A percentile compares a stretch with the other conserved stretches of the same genome.
Conservation (phyloP, 1,140 invertebrate species). For the Drosophila prosaltans region DNA sequence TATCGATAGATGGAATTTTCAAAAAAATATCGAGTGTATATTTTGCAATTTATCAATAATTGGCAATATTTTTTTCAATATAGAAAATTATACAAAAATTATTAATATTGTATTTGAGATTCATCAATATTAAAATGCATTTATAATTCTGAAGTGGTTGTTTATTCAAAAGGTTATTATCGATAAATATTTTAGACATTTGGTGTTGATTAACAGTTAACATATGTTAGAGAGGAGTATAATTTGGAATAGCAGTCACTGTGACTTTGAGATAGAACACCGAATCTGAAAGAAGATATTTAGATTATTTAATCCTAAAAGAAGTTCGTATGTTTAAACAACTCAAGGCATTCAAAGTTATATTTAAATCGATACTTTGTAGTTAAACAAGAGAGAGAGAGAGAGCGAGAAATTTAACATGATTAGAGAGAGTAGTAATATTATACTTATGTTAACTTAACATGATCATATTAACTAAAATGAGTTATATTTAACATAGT, state of each 20-base stretch:
- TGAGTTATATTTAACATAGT: constrained; percentile 1
- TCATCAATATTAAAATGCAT: no score
- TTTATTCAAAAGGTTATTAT: neutral
- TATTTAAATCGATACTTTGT: no score
- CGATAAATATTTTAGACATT: neutral
- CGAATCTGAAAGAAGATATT: no score
- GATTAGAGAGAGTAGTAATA: neutral
- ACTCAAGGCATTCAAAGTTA: no score
- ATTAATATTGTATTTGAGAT: no score
- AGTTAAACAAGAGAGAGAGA: neutral
- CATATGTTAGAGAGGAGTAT: neutral
- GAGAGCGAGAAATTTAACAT: neutral
- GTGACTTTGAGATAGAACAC: neutral
- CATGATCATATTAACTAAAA: neutral
- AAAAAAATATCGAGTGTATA: neutral
- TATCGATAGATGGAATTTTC: constrained; percentile 1
- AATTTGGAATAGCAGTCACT: neutral
- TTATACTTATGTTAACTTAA: constrained; percentile 6
- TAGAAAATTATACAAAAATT: neutral
- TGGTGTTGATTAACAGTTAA: neutral
- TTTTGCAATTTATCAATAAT: neutral
- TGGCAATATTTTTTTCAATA: neutral
- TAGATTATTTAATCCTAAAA: no score
- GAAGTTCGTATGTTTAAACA: neutral
- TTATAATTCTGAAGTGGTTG: no score